Evolutionary conservation across 2,113 vertebrate genomes (phyloP), one percentile per base, ranked within the genome.

Genomic region (Edolisoma coerulescens): DNA sequence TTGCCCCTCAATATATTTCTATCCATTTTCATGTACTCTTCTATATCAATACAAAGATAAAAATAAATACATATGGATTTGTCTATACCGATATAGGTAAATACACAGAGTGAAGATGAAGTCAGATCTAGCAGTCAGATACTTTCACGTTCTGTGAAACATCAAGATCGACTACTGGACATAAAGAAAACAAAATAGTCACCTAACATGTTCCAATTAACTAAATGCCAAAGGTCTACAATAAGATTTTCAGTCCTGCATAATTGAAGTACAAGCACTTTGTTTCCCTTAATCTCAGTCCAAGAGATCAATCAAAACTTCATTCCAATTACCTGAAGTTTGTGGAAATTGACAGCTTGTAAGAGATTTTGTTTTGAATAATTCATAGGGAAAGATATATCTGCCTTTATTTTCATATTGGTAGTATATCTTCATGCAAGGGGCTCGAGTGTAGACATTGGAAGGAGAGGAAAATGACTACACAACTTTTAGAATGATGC

Each of bases 251-350:
- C 60, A 57, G 21, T 82, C 28, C 54, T 45, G 32, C 3, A n/a
- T 83, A 91, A 89, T 3, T 77, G 41, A 92, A 91, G 86, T 83
- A 73, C 28, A 57, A 91, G 20, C 39, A 77, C 21, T 87, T 92
- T 67, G 6, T 84, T 84, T 74, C 19, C 26, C 35, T 87, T 89
- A 92, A 79, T 91, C 45, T 57, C 52, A 54, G 47, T 53, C 57
- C 37, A 90, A 91, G n/a, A 90, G 57, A 81, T 91, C 74, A 93
- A 88, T 85, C 52, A 85, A 85, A 93, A 75, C 28, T 73, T 95
- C 19, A 60, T 87, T 94, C 49, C 37, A 76, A n/a, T 87, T 93
- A 69, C 22, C 32, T 33, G 37, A 60, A 78, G 30, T 79, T 82
- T 78, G 65, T 74, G 47, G 39, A 75, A 82, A 81, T 89, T 91